A percentile compares a stretch with the other conserved stretches of the same genome.
Evolutionary conservation across 2,888 invertebrate genomes (phyloP).

Genomic region (Lordiphosa fenestrarum): DNA sequence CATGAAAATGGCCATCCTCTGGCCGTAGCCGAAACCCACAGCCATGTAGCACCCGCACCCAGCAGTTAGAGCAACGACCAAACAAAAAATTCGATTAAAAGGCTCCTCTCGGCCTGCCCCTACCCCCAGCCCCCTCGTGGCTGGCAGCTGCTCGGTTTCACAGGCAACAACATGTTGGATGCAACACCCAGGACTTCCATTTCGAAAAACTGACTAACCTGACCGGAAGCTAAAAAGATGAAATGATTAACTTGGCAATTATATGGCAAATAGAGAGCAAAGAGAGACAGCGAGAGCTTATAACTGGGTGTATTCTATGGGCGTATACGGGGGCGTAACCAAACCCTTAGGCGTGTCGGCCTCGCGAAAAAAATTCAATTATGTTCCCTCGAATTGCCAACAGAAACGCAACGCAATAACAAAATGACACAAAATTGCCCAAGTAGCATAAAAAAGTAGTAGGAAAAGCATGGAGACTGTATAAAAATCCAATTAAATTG

Average conservation of each 20-base stretch:
- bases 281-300: not conserved
- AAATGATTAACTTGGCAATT: slow-evolving; percentile 62
- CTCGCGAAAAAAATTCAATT: slow-evolving; percentile 33
- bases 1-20: slow-evolving; percentile 6
- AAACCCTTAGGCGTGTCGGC: not conserved
- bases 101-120: no score
- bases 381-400: slow-evolving; percentile 12
- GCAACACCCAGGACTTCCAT: not conserved
- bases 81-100: no score
- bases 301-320: no score
- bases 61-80: no score
- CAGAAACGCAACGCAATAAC: slow-evolving; percentile 10
- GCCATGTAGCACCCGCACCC: not conserved
- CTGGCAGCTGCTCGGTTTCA: no score
- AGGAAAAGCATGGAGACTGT: no score
- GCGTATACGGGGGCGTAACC: no score
- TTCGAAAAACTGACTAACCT: not conserved
- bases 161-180: no score
- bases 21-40: slow-evolving; percentile 11
- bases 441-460: no score
- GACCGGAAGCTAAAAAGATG: slow-evolving; percentile 29
- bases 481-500: no score
- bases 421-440: not conserved
- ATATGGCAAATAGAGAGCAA: slow-evolving; percentile 36
- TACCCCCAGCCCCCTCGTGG: no score